Percentiles rank a stretch among this genome's conserved stretches.
Conservation (phyloP, 2,113 vertebrate species). For the Vidua chalybeata region DNA sequence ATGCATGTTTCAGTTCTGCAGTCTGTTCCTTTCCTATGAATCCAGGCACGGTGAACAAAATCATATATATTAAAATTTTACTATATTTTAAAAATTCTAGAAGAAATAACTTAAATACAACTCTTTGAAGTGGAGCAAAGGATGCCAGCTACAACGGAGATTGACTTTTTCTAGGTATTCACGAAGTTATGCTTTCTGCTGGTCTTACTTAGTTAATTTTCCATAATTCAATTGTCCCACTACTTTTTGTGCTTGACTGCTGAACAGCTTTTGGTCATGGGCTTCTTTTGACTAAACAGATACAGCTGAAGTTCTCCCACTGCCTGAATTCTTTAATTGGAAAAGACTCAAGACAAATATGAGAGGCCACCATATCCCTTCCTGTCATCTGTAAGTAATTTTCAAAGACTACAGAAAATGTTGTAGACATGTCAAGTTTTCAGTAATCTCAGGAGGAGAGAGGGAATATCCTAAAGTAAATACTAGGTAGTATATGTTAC, state of each 20-base stretch:
- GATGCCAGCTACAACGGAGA: not conserved
- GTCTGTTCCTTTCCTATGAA: not conserved
- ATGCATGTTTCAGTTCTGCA: not conserved
- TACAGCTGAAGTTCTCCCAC: not conserved
- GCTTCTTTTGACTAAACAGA: constrained; percentile 10
- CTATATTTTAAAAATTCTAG: not conserved
- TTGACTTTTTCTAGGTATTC: not conserved
- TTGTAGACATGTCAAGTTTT: not conserved
- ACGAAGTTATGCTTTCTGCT: not conserved
- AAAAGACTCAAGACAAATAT: constrained; percentile 39
- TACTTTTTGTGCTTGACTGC: not conserved
- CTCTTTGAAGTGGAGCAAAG: not conserved
- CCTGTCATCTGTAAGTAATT: constrained; percentile 41
- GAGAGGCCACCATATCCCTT: not conserved
- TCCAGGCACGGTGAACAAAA: not conserved
- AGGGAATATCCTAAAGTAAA: not conserved
- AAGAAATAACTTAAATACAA: not conserved
- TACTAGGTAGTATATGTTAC: not conserved
- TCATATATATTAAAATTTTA: not conserved
- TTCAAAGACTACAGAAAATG: not conserved
- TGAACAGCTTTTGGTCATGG: not conserved
- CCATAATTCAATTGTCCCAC: not conserved
- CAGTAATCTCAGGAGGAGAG: not conserved
- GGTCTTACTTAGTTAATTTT: not conserved
- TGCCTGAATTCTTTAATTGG: constrained; percentile 3